Evolutionary conservation across 1,140 invertebrate species (phyloP), one percentile per base, ranked within the genome.

Genomic region (Aphaenogaster ashmeadi): DNA sequence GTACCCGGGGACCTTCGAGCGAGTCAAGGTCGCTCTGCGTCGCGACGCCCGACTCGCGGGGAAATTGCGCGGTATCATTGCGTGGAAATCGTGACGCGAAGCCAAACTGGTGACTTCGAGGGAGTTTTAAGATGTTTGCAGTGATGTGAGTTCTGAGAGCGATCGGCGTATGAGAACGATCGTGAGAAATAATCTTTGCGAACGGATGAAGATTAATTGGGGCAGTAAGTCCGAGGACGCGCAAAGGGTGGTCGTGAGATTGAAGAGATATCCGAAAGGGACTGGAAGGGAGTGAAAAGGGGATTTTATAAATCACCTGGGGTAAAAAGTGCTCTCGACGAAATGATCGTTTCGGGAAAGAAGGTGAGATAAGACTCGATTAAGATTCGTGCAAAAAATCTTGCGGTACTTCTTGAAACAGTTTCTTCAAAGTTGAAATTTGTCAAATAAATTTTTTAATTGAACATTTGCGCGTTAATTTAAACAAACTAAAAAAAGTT

Each of bases 1-100:
- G 18, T n/a, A 62, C 18, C 60, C 56, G 64, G 21, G 36, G 56
- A 52, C 72, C 78, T 62, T 50, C 67, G n/a, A 33, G 69, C 50
- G 44, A 60, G 71, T 79, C 88, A 89, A 89, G 88, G 89, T 89
- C 88, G 52, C 66, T 36, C 62, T 52, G 71, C 21, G 52, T 15
- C 62, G 52, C 52, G 47, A 47, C 38, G 38, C 21, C 18, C 21
- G 38, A 18, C 7, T 21, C 47, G 62, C 33, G 18, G 36, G n/a
- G 44, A 21, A 52, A 52, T 54, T 21, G n/a, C 33, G 41, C 38
- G 60, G 13, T 11, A 54, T 1, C n/a, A 18, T 58, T 71, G 52
- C 21, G 66, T 4, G 9, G 27, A 81, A 50, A 47, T 47, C 36
- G 50, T 27, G 52, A 21, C 50, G 62, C 8, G 75, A 47, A 27